Conservation (phyloP, 2,888 invertebrate genomes). For the Nymphalis c-album region DNA sequence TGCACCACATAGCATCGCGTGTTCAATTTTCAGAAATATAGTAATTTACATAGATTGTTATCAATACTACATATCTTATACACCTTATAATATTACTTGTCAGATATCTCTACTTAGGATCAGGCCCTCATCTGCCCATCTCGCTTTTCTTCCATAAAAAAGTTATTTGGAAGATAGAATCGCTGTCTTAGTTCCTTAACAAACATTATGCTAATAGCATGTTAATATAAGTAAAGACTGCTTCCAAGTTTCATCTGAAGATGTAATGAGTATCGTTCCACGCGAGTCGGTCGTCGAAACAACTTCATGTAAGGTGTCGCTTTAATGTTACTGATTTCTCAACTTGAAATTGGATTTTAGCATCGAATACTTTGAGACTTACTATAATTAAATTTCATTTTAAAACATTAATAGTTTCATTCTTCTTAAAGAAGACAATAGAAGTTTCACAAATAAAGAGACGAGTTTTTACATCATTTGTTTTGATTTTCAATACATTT, state of each 20-base stretch:
- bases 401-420: no score
- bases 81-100: no score
- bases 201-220: slow-evolving; percentile 9
- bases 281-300: neutral
- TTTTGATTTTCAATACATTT: no score
- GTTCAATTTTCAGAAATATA: no score
- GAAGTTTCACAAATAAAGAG: no score
- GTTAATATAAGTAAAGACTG: neutral
- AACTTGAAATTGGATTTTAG: neutral
- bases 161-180: neutral
- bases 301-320: slow-evolving; percentile 6
- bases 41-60: no score
- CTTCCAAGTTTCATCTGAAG: neutral
- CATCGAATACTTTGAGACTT: neutral
- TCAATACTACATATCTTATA: no score
- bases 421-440: no score
- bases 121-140: neutral
- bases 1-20: no score
- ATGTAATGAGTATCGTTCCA: slow-evolving; percentile 4
- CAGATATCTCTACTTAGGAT: no score
- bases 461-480: no score
- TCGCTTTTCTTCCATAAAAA: neutral
- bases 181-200: neutral
- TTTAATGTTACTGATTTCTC: slow-evolving; percentile 6
- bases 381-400: neutral